phyloP scores from a whole-genome alignment of 2,113 vertebrate genomes.

The Morphnarchus princeps region DNA sequence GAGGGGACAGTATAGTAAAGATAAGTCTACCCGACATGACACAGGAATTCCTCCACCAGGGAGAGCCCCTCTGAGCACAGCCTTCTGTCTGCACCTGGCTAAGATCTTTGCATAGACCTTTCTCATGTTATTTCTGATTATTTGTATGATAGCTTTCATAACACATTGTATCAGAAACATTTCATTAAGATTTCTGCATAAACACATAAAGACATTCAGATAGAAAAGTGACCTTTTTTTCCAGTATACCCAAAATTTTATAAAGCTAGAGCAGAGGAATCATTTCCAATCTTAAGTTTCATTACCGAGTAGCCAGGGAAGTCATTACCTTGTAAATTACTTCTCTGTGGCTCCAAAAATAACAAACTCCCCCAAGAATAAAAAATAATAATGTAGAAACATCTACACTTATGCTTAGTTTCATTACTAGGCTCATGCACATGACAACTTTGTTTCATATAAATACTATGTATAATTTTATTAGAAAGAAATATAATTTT shows the following conservation, averaged over 20 bases:
- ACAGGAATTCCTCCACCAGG: background rate
- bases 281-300: background rate
- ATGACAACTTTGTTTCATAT: background rate
- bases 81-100: background rate
- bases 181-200: background rate
- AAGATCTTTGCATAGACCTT: background rate
- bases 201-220: background rate
- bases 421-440: background rate
- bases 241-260: background rate
- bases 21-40: accelerated
- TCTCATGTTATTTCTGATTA: background rate
- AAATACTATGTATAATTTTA: slow-evolving; percentile 50
- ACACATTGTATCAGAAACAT: background rate
- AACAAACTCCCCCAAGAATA: background rate
- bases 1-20: background rate
- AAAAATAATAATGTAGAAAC: background rate
- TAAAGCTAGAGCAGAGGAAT: background rate
- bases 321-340: background rate
- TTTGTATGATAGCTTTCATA: background rate
- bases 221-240: background rate
- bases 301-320: background rate
- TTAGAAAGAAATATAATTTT: slow-evolving; percentile 52
- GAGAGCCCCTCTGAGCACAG: background rate
- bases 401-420: background rate
- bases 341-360: background rate